Evolutionary conservation across 2,888 invertebrate genomes (phyloP).

Genomic region (Hemithea aestivaria): DNA sequence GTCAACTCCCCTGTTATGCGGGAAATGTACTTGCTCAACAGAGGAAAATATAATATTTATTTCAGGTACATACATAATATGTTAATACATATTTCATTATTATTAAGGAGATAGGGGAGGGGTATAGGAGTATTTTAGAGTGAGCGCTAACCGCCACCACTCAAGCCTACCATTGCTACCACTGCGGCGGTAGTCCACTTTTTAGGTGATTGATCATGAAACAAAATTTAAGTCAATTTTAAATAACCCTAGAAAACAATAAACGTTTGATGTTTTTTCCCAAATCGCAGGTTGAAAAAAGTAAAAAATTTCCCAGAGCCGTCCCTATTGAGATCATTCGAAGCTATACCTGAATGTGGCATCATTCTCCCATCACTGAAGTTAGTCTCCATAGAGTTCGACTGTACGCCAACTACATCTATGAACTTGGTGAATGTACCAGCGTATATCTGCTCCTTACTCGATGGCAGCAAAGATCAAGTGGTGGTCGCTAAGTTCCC

Average conservation of each 20-base stretch:
- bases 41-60: conserved; percentile 77
- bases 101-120: too few species aligned
- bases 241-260: too few species aligned
- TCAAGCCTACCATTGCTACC: too few species aligned
- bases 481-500: conserved; percentile 71
- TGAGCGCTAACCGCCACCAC: too few species aligned
- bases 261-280: not conserved
- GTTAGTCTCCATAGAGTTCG: conserved; percentile 52
- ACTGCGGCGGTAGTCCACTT: too few species aligned
- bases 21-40: conserved; percentile 75
- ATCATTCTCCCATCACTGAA: conserved; percentile 50
- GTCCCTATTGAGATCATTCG: conserved; percentile 55
- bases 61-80: conserved; percentile 66
- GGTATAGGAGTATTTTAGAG: too few species aligned
- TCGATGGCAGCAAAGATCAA: conserved; percentile 67
- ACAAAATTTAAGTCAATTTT: too few species aligned
- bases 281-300: conserved; percentile 69
- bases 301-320: conserved; percentile 70
- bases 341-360: conserved; percentile 54
- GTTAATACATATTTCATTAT: too few species aligned
- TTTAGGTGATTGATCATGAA: too few species aligned
- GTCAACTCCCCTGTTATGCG: conserved; percentile 68
- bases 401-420: conserved; percentile 63
- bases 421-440: conserved; percentile 64
- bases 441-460: conserved; percentile 59